Percentiles rank a stretch among this genome's conserved stretches.
Evolutionary conservation across 2,888 invertebrate genomes (phyloP).

Genomic region (Fragum whitleyi): DNA sequence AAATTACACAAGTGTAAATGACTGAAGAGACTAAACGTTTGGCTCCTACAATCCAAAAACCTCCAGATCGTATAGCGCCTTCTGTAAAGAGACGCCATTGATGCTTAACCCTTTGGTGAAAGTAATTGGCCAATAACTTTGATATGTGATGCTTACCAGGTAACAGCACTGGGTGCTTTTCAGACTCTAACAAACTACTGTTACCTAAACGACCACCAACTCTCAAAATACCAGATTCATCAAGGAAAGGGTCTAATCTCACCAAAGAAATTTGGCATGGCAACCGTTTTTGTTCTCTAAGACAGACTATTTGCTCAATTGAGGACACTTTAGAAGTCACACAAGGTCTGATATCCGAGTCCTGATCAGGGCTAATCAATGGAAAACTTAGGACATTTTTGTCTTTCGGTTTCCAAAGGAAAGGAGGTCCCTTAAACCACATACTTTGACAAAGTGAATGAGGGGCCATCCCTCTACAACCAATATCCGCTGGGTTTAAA

Average conservation of each 20-base stretch:
- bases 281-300: background rate
- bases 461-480: conserved; percentile 38
- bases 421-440: conserved; percentile 55
- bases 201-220: conserved; percentile 55
- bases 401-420: background rate
- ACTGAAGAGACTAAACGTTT: conserved; percentile 45
- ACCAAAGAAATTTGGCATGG: background rate
- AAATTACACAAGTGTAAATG: conserved; percentile 46
- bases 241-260: conserved; percentile 38
- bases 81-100: conserved; percentile 64
- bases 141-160: conserved; percentile 46
- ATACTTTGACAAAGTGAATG: conserved; percentile 11
- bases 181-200: no score
- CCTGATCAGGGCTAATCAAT: background rate
- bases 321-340: background rate
- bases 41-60: conserved; percentile 57
- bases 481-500: conserved; percentile 58
- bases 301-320: background rate
- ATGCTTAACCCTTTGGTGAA: conserved; percentile 50
- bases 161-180: conserved; percentile 17
- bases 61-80: conserved; percentile 56
- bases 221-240: conserved; percentile 40
- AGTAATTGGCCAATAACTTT: conserved; percentile 46
- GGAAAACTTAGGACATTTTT: background rate
- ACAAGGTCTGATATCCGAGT: conserved; percentile 39